phyloP scores from a whole-genome alignment of 2,888 invertebrate species.

The Limnephilus lunatus region DNA sequence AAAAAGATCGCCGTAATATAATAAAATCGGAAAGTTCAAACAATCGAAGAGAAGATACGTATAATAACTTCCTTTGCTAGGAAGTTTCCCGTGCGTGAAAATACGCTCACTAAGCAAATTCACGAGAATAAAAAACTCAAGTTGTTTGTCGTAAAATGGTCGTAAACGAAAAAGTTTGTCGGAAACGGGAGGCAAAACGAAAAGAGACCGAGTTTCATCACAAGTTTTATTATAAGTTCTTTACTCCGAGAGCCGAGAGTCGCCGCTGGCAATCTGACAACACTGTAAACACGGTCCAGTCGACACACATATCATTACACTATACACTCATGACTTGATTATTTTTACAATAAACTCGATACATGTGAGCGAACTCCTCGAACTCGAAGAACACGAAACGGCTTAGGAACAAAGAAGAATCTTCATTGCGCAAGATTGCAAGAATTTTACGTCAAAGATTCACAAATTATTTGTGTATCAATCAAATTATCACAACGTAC shows the following conservation, averaged over 20 bases:
- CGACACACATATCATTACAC: not conserved
- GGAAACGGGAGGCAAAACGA: slow-evolving; percentile 26
- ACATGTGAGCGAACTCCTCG: not conserved
- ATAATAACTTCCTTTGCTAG: not conserved
- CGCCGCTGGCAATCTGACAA: slow-evolving; percentile 34
- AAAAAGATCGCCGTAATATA: not conserved
- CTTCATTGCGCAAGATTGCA: slow-evolving; percentile 17
- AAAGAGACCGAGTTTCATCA: slow-evolving; percentile 26
- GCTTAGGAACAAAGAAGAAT: not conserved
- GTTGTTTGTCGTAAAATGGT: slow-evolving; percentile 12
- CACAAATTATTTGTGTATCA: not conserved
- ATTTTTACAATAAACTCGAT: slow-evolving; percentile 15
- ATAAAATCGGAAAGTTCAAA: not conserved
- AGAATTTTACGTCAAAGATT: not conserved
- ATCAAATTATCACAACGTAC: not conserved
- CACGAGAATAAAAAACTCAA: slow-evolving; percentile 15
- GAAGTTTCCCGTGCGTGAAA: slow-evolving; percentile 17
- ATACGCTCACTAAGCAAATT: slow-evolving; percentile 12
- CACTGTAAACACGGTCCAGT: slow-evolving; percentile 26
- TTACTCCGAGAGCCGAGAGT: slow-evolving; percentile 17
- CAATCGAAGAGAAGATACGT: not conserved
- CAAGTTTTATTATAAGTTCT: slow-evolving; percentile 19
- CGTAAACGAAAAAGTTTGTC: slow-evolving; percentile 25
- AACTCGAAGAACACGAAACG: not conserved
- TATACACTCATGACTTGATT: slow-evolving; percentile 10